Evolutionary conservation across 2,113 vertebrate genomes (phyloP), one percentile per base, ranked within the genome.

Genomic region (Tetrao urogallus): DNA sequence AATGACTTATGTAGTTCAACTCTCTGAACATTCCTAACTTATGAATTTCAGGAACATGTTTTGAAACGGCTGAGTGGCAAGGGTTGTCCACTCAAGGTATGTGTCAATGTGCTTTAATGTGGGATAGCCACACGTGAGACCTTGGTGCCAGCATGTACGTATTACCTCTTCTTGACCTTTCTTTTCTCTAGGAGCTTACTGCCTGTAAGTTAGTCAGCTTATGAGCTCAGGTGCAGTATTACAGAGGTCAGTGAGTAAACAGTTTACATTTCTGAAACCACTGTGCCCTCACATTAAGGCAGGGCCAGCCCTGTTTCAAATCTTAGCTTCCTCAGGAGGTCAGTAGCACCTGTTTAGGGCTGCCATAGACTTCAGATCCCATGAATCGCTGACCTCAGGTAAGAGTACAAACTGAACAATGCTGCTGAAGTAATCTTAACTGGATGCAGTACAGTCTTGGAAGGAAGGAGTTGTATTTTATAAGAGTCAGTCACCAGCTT

Each of bases 211-310:
- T 17, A 48, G 60, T 21, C n/a, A n/a, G 32, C 64, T 65, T 54
- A 7, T 3, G 32, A 73, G 82, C 95, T 95, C 94, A 83, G 86
- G 86, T 71, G 69, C 93, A 81, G 88, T 76, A 38, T 81, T 76
- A 67, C 8, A 77, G 71, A 82, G 63, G 36, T 19, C 67, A 2
- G 7, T 32, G 82, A 72, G 60, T 15, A 24, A 69, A 70, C 63
- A 74, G 82, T 58, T 95, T 10, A 32, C 34, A 4, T 24, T 19
- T 72, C 72, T 32, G 25, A 77, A 87, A 58, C 75, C 82, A 82
- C 75, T 90, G 47, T 7, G 9, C 4, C 4, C 0, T 4, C 42
- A 52, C 28, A 13, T 34, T 30, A 17, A 13, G 8, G 28, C 6
- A 8, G 7, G 38, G 40, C 28, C 58, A 82, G 28, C 58, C 58